These are phyloP conservation scores for Drosophila rufa DNA, from an alignment of 1,140 invertebrate species.

Conservation along the genomic window DNA sequence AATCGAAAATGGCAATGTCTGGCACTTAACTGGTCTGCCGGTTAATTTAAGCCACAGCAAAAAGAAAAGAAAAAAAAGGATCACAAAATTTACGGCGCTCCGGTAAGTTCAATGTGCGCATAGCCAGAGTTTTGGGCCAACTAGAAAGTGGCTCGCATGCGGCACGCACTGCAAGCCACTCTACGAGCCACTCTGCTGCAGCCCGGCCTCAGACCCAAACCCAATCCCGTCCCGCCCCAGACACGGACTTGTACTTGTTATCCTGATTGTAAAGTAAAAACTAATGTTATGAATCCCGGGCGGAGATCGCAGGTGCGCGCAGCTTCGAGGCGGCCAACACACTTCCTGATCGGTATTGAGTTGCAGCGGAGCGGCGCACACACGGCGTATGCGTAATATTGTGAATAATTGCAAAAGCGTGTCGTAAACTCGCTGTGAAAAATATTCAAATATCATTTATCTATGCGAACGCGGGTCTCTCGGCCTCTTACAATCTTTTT, in stretches of 20 bases:
- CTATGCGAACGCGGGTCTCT: constrained; percentile 31
- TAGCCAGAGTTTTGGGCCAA: constrained; percentile 64
- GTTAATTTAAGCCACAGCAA: constrained; percentile 39
- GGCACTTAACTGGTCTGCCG: constrained; percentile 64
- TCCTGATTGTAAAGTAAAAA: constrained; percentile 71
- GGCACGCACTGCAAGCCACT: constrained; percentile 52
- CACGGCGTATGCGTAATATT: constrained; percentile 75
- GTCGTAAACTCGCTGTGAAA: constrained; percentile 57
- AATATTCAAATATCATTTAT: constrained; percentile 67
- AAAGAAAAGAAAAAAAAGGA: constrained; percentile 13
- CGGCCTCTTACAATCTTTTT: constrained; percentile 38
- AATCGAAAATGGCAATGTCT: constrained; percentile 60
- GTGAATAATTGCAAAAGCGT: constrained; percentile 78
- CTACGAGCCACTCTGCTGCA: neutral
- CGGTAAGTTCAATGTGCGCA: constrained; percentile 74
- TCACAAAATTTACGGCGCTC: constrained; percentile 55
- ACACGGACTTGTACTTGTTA: constrained; percentile 66
- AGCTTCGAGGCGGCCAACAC: constrained; percentile 32
- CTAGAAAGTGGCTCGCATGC: constrained; percentile 74
- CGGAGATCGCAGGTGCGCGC: constrained; percentile 64
- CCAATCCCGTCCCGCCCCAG: constrained; percentile 31
- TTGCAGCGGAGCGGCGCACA: constrained; percentile 34
- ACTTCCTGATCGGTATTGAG: constrained; percentile 67
- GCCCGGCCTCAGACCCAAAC: constrained; percentile 1
- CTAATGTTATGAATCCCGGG: constrained; percentile 54